phyloP scores from a whole-genome alignment of 1,140 invertebrate genomes.

The Drosophila dunni region DNA sequence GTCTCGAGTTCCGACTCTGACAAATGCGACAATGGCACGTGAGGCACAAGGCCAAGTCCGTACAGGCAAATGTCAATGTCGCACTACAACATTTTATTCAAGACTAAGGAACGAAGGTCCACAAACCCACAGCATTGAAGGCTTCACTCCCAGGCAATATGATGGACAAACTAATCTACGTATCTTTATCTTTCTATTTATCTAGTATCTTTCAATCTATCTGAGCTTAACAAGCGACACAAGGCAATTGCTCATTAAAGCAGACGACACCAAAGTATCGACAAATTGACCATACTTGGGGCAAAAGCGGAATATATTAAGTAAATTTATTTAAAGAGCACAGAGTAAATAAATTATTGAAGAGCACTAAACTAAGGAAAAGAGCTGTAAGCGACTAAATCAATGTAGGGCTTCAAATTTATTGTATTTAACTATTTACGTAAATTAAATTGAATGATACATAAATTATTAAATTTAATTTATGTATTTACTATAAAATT shows the following conservation, averaged over 20 bases:
- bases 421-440: no score
- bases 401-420: no score
- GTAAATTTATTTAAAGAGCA: no score
- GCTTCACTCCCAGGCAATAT: background rate
- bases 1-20: constrained; percentile 23
- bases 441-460: no score
- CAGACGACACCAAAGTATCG: background rate
- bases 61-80: constrained; percentile 28
- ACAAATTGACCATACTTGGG: background rate
- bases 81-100: constrained; percentile 15
- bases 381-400: no score
- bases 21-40: constrained; percentile 63
- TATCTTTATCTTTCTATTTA: background rate
- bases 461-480: no score
- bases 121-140: background rate
- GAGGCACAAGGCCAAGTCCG: constrained; percentile 42
- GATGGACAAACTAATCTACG: constrained; percentile 13
- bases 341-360: no score
- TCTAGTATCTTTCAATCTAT: background rate
- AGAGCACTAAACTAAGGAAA: no score
- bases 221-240: background rate
- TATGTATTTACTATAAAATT: no score
- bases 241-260: background rate
- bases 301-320: background rate
- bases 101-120: background rate